A percentile compares a stretch with the other conserved stretches of the same genome.
phyloP scores from a whole-genome alignment of 2,888 invertebrate genomes.

The Temnothorax rugatulus region DNA sequence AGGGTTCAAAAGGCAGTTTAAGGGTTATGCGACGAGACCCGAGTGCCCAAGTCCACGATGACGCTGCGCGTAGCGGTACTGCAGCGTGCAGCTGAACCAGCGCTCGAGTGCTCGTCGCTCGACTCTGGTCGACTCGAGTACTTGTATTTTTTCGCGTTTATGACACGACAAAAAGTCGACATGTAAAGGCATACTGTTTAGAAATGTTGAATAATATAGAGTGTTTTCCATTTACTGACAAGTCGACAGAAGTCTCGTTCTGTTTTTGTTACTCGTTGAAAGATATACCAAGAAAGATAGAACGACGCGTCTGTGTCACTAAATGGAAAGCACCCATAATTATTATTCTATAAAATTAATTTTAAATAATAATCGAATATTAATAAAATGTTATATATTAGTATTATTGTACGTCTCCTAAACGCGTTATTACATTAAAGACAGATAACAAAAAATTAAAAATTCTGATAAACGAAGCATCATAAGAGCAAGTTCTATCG shows the following conservation, averaged over 20 bases:
- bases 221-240: too few relatives aligned
- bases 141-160: not conserved
- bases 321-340: too few relatives aligned
- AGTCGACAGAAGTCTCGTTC: too few relatives aligned
- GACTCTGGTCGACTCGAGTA: not conserved
- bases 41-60: not conserved
- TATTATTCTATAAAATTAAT: not conserved
- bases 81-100: too few relatives aligned
- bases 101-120: too few relatives aligned
- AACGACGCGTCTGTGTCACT: too few relatives aligned
- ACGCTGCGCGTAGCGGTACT: not conserved
- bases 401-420: too few relatives aligned
- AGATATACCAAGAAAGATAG: too few relatives aligned
- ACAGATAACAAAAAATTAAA: not conserved
- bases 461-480: not conserved
- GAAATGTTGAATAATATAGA: not conserved
- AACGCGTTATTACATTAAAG: too few relatives aligned
- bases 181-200: not conserved
- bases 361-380: not conserved
- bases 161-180: not conserved
- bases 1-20: conserved; percentile 3
- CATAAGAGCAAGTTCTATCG: not conserved
- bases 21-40: too few relatives aligned
- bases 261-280: too few relatives aligned
- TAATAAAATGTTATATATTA: not conserved